Evolutionary conservation across 2,888 invertebrate genomes (phyloP), one percentile per base, ranked within the genome.

Genomic region (Lasioglossum zephyrum): DNA sequence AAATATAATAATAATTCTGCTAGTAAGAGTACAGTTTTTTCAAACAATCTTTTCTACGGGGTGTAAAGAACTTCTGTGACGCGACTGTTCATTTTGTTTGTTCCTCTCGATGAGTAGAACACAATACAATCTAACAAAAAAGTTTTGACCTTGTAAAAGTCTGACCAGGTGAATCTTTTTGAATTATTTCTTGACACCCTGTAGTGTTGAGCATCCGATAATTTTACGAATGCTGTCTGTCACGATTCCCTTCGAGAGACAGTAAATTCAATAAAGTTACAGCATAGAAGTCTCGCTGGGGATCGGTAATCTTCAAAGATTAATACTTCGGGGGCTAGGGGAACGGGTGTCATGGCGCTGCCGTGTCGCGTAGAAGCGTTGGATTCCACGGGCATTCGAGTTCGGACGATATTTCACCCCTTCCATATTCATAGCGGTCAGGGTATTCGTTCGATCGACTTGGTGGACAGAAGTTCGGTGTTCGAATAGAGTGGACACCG

Each of bases 361-460:
- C 26, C 26, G 60, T 63, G 60, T 44, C 11, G 53, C 39, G 76
- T 84, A 82, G 73, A 84, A 11, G 49, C 73, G 82, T 60, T 70
- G 39, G 49, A 63, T 31, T 82, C 57, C 47, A 41, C 22, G 26
- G 66, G 6, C 36, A 82, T 47, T 66, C 18, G 53, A 63, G 22
- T 73, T 73, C 41, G 36, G 16, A 36, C 73, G 73, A 60, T 81
- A 73, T 70, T 79, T 57, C 66, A 47, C n/a, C 47, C 73, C 73
- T 63, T 82, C 44, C 70, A 70, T 82, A 84, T 84, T 84, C 84
- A 84, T 84, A 77, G 73, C 63, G 47, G 49, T n/a, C 63, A 9
- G 41, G 16, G 47, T 74, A 41, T 70, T 70, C 82, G 77, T 84
- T 82, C 77, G 77, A 75, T 73, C 57, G 57, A 31, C 73, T 44